These are phyloP conservation scores for Clamator glandarius DNA, from an alignment of 2,797 vertebrate genomes.

Conservation along the genomic window DNA sequence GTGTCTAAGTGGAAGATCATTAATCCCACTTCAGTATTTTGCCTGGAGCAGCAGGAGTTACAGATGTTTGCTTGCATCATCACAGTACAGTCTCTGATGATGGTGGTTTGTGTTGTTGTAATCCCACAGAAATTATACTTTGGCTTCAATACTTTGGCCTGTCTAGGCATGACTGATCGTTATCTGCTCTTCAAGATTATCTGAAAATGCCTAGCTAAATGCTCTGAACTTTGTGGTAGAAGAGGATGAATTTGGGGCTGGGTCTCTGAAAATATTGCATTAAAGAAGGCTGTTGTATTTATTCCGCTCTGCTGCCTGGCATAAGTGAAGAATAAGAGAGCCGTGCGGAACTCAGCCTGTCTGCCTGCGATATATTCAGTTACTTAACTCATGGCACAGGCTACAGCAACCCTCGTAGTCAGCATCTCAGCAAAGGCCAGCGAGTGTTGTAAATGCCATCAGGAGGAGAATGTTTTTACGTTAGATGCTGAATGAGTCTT, in stretches of 20 bases:
- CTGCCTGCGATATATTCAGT: not conserved
- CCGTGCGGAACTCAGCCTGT: not conserved
- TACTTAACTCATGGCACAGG: not conserved
- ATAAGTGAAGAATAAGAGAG: not conserved
- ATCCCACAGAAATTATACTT: constrained; percentile 50
- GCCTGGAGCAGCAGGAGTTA: constrained; percentile 48
- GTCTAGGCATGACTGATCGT: constrained; percentile 33
- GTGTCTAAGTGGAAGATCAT: not conserved
- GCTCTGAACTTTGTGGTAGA: not conserved
- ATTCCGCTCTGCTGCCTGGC: fast-evolving
- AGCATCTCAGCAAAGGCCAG: not conserved
- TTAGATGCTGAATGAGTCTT: not conserved
- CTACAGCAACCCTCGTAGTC: not conserved
- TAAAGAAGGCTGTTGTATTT: not conserved
- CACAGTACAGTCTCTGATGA: constrained; percentile 5
- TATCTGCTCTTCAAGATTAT: constrained; percentile 48
- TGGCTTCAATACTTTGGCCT: constrained; percentile 11
- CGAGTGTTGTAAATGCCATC: not conserved
- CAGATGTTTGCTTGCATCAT: constrained; percentile 54
- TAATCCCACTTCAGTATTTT: constrained; percentile 2
- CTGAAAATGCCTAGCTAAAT: not conserved
- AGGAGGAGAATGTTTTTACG: fast-evolving
- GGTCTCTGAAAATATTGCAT: not conserved
- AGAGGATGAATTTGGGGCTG: not conserved
- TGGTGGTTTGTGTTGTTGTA: constrained; percentile 44